Percentiles rank a stretch among this genome's conserved stretches.
Conservation (phyloP, 2,113 vertebrate species). For the Hydrochoerus hydrochaeris region DNA sequence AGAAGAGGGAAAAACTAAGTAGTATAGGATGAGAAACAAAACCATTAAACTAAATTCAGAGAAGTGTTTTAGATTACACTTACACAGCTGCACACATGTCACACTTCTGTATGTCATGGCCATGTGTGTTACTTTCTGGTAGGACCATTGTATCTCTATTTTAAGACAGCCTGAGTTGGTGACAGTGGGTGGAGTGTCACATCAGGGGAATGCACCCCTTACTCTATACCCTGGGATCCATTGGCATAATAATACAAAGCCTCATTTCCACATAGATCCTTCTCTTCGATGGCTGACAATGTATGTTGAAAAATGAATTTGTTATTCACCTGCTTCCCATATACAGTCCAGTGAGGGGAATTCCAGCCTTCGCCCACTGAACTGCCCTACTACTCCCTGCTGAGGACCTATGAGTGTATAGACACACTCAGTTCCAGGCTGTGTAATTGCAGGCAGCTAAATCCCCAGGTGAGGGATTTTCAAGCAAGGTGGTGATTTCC, state of each 20-base stretch:
- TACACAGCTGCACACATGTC: neutral
- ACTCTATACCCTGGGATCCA: neutral
- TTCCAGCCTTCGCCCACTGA: neutral
- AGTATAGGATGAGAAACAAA: neutral
- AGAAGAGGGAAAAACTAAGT: slow-evolving; percentile 49
- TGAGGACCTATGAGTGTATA: neutral
- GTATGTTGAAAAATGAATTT: slow-evolving; percentile 5
- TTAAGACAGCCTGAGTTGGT: neutral
- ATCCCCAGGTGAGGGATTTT: slow-evolving; percentile 66
- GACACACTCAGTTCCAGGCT: neutral
- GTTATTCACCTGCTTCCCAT: slow-evolving; percentile 2
- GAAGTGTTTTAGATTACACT: neutral
- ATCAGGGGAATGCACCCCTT: neutral
- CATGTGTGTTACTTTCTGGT: neutral
- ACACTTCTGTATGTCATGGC: neutral
- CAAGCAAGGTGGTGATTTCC: slow-evolving; percentile 75
- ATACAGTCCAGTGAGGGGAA: neutral
- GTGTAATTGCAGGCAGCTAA: slow-evolving; percentile 38
- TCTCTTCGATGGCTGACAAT: neutral
- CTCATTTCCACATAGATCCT: neutral
- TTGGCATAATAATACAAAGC: neutral
- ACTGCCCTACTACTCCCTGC: neutral
- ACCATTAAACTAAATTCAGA: slow-evolving; percentile 18
- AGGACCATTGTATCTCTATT: neutral
- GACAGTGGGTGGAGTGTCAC: neutral